A percentile compares a stretch with the other conserved stretches of the same genome.
These are phyloP conservation scores for Eciton burchellii DNA, from an alignment of 1,140 invertebrate genomes.

Conservation along the genomic window DNA sequence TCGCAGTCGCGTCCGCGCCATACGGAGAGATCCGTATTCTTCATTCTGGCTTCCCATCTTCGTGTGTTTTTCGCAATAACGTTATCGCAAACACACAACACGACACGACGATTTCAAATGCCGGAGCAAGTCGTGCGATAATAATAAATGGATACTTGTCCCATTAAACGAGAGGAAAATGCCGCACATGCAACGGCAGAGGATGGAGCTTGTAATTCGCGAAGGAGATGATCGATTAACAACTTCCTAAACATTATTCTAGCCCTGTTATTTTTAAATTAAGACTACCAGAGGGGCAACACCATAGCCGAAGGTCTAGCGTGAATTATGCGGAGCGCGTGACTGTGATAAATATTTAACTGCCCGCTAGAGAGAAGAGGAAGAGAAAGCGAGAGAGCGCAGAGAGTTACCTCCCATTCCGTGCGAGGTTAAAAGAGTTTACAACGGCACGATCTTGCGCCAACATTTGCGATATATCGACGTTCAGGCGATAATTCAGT, in stretches of 20 bases:
- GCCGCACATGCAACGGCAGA: neutral
- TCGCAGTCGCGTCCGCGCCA: conserved; percentile 52
- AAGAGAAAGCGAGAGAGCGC: neutral
- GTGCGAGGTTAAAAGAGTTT: conserved; percentile 31
- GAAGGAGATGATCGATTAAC: conserved; percentile 40
- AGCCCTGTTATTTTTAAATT: conserved; percentile 67
- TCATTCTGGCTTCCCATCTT: conserved; percentile 20
- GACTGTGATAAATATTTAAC: conserved; percentile 70
- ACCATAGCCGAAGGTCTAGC: conserved; percentile 43
- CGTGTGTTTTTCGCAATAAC: conserved; percentile 15
- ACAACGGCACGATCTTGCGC: conserved; percentile 43
- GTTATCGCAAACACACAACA: conserved; percentile 7
- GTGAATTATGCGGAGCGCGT: conserved; percentile 70
- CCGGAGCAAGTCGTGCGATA: conserved; percentile 35
- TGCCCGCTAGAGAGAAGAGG: conserved; percentile 18
- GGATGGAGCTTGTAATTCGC: conserved; percentile 2
- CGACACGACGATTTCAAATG: conserved; percentile 27
- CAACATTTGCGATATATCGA: conserved; percentile 47
- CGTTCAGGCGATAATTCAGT: conserved; percentile 10
- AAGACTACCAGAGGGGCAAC: conserved; percentile 67
- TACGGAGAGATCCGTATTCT: conserved; percentile 67
- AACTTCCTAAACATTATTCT: conserved; percentile 54
- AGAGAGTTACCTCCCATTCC: conserved; percentile 22
- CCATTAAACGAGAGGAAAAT: conserved; percentile 6
- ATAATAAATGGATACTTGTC: neutral